Percentiles rank a stretch among this genome's conserved stretches.
Conservation (phyloP, 2,797 vertebrate genomes). For the Labeo calbasu region DNA sequence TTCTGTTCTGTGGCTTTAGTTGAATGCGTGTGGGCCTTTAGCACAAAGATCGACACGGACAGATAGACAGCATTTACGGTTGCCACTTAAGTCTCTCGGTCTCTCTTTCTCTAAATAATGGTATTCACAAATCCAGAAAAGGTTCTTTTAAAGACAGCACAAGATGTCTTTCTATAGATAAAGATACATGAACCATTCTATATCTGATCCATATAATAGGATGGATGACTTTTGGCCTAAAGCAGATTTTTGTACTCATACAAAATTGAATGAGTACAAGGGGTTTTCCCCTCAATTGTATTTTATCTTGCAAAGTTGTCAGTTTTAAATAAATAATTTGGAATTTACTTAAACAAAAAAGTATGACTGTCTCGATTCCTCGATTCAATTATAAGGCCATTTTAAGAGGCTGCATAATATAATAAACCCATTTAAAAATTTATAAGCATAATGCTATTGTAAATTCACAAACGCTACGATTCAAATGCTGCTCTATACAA, state of each 20-base stretch:
- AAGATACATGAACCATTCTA: neutral
- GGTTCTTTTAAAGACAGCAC: neutral
- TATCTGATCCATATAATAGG: neutral
- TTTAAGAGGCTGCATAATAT: too few relatives aligned
- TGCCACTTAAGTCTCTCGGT: neutral
- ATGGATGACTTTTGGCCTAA: neutral
- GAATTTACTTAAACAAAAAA: neutral
- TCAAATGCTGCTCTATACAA: too few relatives aligned
- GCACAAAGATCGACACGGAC: neutral
- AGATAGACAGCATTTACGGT: neutral
- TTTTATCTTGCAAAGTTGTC: neutral
- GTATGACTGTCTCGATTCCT: too few relatives aligned
- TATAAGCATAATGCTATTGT: too few relatives aligned
- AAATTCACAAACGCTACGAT: too few relatives aligned
- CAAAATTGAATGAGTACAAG: too few relatives aligned
- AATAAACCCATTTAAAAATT: too few relatives aligned
- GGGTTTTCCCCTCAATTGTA: neutral
- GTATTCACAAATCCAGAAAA: neutral
- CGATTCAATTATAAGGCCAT: too few relatives aligned
- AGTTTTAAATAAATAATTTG: neutral
- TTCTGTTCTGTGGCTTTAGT: conserved; percentile 67
- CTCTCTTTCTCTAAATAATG: neutral
- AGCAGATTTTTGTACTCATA: neutral
- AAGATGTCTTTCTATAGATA: neutral
- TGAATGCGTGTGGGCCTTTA: conserved; percentile 66